A percentile compares a stretch with the other conserved stretches of the same genome.
These are phyloP conservation scores for Pterobdella sp. DNA, from an alignment of 2,888 invertebrate species.

Conservation along the genomic window DNA sequence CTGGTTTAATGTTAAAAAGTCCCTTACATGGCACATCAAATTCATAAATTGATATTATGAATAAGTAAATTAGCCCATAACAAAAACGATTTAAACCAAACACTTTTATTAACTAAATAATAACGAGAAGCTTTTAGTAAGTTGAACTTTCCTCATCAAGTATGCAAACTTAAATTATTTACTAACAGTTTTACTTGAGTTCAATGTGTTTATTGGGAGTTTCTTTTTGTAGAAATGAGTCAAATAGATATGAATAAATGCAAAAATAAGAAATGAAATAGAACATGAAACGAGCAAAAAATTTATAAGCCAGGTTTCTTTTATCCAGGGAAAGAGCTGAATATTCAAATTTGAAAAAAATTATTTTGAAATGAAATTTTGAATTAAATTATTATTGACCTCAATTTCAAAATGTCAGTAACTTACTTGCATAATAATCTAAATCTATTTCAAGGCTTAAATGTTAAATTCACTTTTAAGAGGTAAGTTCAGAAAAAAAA, in stretches of 20 bases:
- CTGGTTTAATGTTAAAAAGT: too few species aligned
- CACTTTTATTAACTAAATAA: not conserved
- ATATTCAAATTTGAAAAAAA: too few species aligned
- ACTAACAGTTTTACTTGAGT: constrained; percentile 2
- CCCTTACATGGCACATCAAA: too few species aligned
- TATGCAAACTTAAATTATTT: not conserved
- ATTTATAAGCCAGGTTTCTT: not conserved
- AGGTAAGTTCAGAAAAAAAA: too few species aligned
- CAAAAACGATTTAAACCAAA: not conserved
- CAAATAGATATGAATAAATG: not conserved
- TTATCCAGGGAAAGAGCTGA: too few species aligned
- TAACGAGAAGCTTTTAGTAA: not conserved
- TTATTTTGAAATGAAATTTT: too few species aligned
- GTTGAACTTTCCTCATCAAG: too few species aligned
- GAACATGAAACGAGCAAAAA: not conserved
- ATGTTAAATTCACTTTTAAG: too few species aligned
- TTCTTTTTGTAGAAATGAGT: not conserved
- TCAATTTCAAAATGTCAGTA: too few species aligned
- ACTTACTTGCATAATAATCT: too few species aligned
- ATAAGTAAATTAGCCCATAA: not conserved
- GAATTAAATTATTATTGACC: too few species aligned
- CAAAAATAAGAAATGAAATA: not conserved
- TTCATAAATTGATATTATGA: not conserved
- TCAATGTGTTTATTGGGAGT: not conserved
- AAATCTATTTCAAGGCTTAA: too few species aligned